A percentile compares a stretch with the other conserved stretches of the same genome.
phyloP scores from a whole-genome alignment of 2,888 invertebrate species.

The Torymus auratus region DNA sequence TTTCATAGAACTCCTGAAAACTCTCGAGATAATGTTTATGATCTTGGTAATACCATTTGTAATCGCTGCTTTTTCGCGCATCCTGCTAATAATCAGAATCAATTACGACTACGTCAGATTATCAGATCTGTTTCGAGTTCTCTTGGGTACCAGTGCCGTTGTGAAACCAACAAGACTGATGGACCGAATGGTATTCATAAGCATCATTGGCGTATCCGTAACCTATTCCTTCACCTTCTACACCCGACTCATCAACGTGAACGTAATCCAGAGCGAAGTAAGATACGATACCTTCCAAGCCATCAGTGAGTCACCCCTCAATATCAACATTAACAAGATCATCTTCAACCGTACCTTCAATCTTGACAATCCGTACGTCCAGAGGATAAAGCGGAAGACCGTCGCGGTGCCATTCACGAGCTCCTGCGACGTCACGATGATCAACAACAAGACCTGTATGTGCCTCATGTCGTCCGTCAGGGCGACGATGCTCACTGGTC shows the following conservation, averaged over 20 bases:
- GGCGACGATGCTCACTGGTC: not conserved
- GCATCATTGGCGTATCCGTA: not conserved
- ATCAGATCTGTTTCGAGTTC: constrained; percentile 4
- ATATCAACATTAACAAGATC: not conserved
- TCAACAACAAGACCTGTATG: not conserved
- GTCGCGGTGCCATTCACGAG: not conserved
- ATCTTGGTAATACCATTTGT: not conserved
- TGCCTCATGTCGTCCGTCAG: not conserved
- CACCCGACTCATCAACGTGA: not conserved
- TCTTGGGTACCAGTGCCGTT: not conserved
- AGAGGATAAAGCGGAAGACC: not conserved
- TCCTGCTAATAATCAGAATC: not conserved
- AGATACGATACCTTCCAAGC: not conserved
- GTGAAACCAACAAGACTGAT: no score
- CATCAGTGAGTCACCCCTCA: not conserved
- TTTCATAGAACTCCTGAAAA: not conserved
- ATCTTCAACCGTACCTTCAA: not conserved
- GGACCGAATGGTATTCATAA: constrained; percentile 13
- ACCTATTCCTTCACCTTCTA: constrained; percentile 14
- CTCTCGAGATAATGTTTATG: not conserved
- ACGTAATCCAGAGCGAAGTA: not conserved
- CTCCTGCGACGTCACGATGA: not conserved
- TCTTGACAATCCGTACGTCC: not conserved
- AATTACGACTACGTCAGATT: not conserved
- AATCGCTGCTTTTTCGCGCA: not conserved